Evolutionary conservation across 2,113 vertebrate genomes (phyloP).

Genomic region (Prunella fulvescens): DNA sequence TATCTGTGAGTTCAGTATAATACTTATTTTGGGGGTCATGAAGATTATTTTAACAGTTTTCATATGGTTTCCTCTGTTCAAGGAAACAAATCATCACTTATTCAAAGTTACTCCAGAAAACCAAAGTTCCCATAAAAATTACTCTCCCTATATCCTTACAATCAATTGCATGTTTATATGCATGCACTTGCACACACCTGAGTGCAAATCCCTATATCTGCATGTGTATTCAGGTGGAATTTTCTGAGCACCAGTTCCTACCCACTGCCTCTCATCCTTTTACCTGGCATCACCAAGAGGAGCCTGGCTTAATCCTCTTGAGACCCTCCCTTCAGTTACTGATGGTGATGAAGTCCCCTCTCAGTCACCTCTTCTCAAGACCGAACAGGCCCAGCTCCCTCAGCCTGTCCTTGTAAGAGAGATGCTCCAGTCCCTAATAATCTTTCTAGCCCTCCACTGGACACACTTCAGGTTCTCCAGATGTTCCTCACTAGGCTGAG

Average conservation of each 20-base stretch:
- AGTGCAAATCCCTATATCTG: background rate
- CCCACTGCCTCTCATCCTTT: background rate
- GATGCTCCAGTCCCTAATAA: background rate
- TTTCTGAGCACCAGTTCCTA: background rate
- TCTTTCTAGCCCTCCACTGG: fast-evolving
- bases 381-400: background rate
- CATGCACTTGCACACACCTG: background rate
- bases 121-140: background rate
- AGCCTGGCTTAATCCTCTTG: background rate
- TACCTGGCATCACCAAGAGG: background rate
- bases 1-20: background rate
- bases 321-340: background rate
- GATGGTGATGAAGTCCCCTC: background rate
- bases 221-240: background rate
- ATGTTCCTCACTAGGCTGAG: no score
- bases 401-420: background rate
- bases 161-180: background rate
- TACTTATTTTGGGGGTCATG: background rate
- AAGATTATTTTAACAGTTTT: background rate
- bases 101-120: background rate
- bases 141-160: background rate
- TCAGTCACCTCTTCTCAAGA: background rate
- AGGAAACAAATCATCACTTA: background rate
- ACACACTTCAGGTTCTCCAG: background rate
- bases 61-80: background rate